phyloP scores from a whole-genome alignment of 2,797 vertebrate species.

The Ceryle rudis region DNA sequence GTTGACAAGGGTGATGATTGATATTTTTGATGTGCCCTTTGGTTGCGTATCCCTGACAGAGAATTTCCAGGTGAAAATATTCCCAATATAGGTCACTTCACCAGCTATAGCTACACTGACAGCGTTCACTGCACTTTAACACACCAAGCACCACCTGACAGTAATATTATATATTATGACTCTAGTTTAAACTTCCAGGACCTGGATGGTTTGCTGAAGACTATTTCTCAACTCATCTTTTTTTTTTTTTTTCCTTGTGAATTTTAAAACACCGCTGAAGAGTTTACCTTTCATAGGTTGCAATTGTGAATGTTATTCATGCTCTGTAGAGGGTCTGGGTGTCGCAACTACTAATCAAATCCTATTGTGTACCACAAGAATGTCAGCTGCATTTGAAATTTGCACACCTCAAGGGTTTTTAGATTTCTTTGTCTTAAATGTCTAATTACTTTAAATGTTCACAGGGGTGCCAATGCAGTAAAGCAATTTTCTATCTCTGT shows the following conservation, averaged over 20 bases:
- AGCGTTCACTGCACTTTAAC: neutral
- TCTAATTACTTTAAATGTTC: slow-evolving; percentile 21
- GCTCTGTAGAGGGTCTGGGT: neutral
- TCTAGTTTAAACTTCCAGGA: neutral
- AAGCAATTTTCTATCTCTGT: slow-evolving; percentile 7
- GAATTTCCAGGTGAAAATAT: neutral
- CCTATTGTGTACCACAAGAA: neutral
- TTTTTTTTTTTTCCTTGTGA: neutral
- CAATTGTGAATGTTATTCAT: neutral
- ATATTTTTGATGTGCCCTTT: neutral
- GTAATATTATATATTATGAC: neutral
- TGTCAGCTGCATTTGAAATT: neutral
- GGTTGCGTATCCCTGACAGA: neutral
- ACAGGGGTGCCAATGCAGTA: neutral
- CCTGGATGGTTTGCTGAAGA: neutral
- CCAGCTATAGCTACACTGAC: neutral
- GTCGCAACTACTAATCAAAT: neutral
- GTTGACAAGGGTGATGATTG: neutral
- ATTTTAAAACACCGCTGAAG: neutral
- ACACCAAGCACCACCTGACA: neutral
- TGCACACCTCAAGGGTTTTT: neutral
- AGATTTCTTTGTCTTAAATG: neutral
- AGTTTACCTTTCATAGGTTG: neutral
- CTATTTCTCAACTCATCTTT: neutral
- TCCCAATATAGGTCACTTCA: neutral